phyloP scores from a whole-genome alignment of 2,113 vertebrate species.

The Meleagris gallopavo region DNA sequence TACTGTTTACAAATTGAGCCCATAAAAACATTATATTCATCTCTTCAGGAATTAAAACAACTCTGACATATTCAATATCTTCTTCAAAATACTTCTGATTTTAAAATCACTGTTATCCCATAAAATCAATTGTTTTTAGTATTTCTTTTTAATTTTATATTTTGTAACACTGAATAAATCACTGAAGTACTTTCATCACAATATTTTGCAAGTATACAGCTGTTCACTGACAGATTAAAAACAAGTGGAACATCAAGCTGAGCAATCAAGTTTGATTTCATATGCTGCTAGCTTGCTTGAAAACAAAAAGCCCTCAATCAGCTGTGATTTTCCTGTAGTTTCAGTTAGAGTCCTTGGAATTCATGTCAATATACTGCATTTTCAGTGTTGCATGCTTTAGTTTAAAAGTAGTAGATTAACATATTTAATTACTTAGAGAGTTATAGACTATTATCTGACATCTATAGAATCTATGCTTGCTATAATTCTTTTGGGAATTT shows the following conservation, averaged over 20 bases:
- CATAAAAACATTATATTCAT: neutral
- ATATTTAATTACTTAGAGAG: neutral
- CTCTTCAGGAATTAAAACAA: neutral
- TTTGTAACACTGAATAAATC: neutral
- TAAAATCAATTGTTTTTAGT: slow-evolving; percentile 19
- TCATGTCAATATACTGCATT: neutral
- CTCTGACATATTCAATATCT: neutral
- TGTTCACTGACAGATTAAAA: slow-evolving; percentile 28
- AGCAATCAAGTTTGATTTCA: slow-evolving; percentile 59
- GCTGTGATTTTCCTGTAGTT: slow-evolving; percentile 29
- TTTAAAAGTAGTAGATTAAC: neutral
- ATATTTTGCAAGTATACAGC: slow-evolving; percentile 20
- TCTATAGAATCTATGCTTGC: neutral
- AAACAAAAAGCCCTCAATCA: slow-evolving; percentile 52
- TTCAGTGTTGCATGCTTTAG: neutral
- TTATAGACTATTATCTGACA: neutral
- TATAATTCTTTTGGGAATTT: neutral
- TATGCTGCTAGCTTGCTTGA: neutral
- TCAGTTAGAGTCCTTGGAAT: neutral
- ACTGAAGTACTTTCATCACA: neutral
- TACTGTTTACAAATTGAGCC: neutral
- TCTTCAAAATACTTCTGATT: neutral
- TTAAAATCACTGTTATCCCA: slow-evolving; percentile 32
- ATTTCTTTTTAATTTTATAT: slow-evolving; percentile 6
- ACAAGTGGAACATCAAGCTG: slow-evolving; percentile 24